phyloP scores from a whole-genome alignment of 1,140 invertebrate species.

The Melanaphis sacchari region DNA sequence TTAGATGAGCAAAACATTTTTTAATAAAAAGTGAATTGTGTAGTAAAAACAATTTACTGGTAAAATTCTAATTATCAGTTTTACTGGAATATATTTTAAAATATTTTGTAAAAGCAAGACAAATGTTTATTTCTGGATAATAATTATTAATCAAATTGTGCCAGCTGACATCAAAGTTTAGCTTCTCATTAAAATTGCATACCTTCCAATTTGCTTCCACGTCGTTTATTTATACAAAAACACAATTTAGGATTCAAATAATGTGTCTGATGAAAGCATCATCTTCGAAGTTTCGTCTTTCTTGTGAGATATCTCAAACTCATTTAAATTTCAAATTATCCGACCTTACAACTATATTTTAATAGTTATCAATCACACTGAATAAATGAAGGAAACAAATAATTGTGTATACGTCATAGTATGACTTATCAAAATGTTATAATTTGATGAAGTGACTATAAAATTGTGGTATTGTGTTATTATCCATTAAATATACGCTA shows the following conservation, averaged over 20 bases:
- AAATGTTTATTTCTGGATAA: neutral
- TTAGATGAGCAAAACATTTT: neutral
- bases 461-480: neutral
- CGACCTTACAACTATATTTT: neutral
- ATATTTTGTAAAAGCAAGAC: neutral
- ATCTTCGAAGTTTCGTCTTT: neutral
- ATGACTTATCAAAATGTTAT: neutral
- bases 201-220: conserved; percentile 33
- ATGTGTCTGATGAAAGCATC: conserved; percentile 22
- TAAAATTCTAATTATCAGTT: neutral
- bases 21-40: neutral
- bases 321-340: conserved; percentile 46
- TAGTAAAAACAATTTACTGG: neutral
- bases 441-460: neutral
- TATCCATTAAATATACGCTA: neutral
- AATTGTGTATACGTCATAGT: neutral
- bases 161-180: conserved; percentile 29
- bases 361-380: conserved; percentile 41
- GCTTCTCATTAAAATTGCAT: neutral
- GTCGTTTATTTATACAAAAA: conserved; percentile 42
- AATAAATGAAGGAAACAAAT: conserved; percentile 20
- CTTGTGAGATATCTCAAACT: conserved; percentile 6
- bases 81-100: neutral
- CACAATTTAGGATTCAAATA: conserved; percentile 45
- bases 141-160: conserved; percentile 42